Conservation (phyloP, 64 coral and sea anemone genomes). For the Stylophora pistillata region DNA sequence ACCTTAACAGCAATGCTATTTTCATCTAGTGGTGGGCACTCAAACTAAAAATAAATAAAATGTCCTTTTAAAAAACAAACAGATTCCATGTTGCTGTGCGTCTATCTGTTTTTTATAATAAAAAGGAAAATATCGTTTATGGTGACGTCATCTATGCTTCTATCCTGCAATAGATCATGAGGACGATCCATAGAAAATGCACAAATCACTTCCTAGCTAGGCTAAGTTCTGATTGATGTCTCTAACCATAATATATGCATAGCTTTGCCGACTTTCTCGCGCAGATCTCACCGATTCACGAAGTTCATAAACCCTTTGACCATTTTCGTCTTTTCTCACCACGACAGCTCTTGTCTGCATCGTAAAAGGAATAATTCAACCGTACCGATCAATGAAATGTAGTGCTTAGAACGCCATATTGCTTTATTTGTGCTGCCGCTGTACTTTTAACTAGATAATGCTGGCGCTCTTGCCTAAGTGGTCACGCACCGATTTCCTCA, state of each 20-base stretch:
- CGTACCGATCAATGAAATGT: background rate
- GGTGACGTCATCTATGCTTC: no score
- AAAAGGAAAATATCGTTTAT: no score
- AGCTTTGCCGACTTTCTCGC: background rate
- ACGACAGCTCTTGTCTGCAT: slow-evolving; percentile 81
- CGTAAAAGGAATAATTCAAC: background rate
- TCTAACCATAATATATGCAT: background rate
- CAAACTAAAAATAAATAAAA: slow-evolving; percentile 35
- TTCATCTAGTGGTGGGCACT: slow-evolving; percentile 64
- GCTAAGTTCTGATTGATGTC: no score
- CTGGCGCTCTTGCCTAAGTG: background rate
- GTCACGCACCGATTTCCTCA: no score
- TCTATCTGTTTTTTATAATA: no score
- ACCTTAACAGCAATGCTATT: slow-evolving; percentile 75
- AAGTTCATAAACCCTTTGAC: slow-evolving; percentile 61
- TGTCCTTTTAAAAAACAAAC: background rate
- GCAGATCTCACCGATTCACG: slow-evolving; percentile 60
- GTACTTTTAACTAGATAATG: background rate
- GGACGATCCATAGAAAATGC: no score
- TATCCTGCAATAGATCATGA: no score
- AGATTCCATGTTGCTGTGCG: background rate
- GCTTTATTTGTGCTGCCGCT: background rate
- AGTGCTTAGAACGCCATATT: background rate
- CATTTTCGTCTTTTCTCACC: slow-evolving; percentile 47
- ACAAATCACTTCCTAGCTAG: no score